phyloP scores from a whole-genome alignment of 2,888 invertebrate genomes.

The Polydrusus pterygomalis region DNA sequence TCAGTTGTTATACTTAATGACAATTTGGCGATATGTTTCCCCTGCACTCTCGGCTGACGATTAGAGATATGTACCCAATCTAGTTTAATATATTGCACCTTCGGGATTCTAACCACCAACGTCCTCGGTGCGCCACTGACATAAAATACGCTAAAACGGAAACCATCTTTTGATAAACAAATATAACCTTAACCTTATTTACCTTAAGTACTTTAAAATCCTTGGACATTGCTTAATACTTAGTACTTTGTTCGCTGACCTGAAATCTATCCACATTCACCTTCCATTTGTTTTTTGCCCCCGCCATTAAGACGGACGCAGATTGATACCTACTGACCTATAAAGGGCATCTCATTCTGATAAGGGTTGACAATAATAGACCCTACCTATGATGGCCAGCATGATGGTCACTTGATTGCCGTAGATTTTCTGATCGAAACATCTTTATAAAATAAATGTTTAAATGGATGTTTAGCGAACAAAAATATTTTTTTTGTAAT shows the following conservation, averaged over 20 bases:
- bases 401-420: background rate
- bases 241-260: background rate
- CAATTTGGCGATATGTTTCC: too few relatives aligned
- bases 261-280: slow-evolving; percentile 2
- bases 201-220: background rate
- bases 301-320: slow-evolving; percentile 6
- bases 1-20: too few relatives aligned
- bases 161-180: too few relatives aligned
- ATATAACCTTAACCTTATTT: background rate
- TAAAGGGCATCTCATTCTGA: slow-evolving; percentile 1
- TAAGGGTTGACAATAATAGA: slow-evolving; percentile 16
- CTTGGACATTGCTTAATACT: background rate
- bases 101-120: too few relatives aligned
- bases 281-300: background rate
- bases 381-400: background rate
- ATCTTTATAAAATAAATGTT: too few relatives aligned
- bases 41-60: too few relatives aligned
- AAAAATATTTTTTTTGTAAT: background rate
- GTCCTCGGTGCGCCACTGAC: too few relatives aligned
- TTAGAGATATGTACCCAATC: too few relatives aligned
- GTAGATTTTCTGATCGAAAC: too few relatives aligned
- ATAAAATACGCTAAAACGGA: background rate
- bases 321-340: slow-evolving; percentile 6
- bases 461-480: too few relatives aligned
- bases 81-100: too few relatives aligned